Evolutionary conservation across 2,113 vertebrate species (phyloP), one percentile per base, ranked within the genome.

Genomic region (Progne subis): DNA sequence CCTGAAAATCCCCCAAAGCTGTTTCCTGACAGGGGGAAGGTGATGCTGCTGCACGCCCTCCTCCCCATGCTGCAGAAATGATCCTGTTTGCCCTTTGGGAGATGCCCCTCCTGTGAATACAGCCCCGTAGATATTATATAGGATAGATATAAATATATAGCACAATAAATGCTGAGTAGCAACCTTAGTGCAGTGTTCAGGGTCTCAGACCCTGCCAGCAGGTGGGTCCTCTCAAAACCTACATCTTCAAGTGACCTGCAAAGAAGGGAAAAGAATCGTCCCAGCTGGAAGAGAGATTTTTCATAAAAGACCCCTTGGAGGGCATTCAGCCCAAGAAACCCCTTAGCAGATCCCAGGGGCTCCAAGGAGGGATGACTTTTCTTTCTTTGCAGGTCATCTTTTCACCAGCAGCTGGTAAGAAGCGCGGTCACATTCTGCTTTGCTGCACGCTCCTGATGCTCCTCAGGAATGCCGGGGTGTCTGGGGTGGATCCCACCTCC

Each of bases 101-200:
- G 91, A 93, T 52, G 67, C 46, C 52, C n/a, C 85, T 91, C 82
- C 64, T 74, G 72, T 87, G 63, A 88, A 50, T 92, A 94, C 80
- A 95, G 92, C 95, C 88, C 69, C 18, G 70, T 90, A 91, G 94
- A 93, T 94, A 96, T 47, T 32, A 85, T 82, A 63, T 85, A 96
- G 84, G 81, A 94, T 96, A 97, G 64, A 82, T 64, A 92, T 67
- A 86, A 93, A 91, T 79, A 90, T 19, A 85, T 75, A 86, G 92
- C 90, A 92, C 64, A 84, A 57, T 86, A 95, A 93, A 81, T 17
- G 74, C 93, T 90, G 57, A 59, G 59, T 43, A 94, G 94, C 24
- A 0, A 87, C 80, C 59, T 91, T 82, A 93, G 90, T 52, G 93
- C 93, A 87, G 85, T 5, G 17, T 12, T 39, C 8, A 12, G 80